phyloP scores from a whole-genome alignment of 30 jellyfish, hydroid and myxozoan species.

The Clytia hemisphaerica region DNA sequence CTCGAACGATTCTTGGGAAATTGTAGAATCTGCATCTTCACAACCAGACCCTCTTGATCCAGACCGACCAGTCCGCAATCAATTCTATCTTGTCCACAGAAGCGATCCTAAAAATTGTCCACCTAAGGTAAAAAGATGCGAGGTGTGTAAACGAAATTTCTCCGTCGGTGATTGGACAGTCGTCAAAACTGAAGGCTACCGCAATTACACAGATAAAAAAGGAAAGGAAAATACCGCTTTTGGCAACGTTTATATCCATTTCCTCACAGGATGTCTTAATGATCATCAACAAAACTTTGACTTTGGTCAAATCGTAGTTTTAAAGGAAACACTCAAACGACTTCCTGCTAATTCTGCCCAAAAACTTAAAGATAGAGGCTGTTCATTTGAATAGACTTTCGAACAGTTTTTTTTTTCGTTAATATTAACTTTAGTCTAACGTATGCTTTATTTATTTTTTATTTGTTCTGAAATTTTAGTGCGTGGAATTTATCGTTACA shows the following conservation, averaged over 20 bases:
- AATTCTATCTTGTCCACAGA: background rate
- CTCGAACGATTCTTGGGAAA: background rate
- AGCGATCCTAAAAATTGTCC: background rate
- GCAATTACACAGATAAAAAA: background rate
- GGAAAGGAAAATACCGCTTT: background rate
- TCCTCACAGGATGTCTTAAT: background rate
- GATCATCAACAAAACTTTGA: constrained; percentile 8
- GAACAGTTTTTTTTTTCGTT: too few relatives aligned
- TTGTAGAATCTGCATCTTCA: background rate
- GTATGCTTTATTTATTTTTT: too few relatives aligned
- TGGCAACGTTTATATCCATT: constrained; percentile 5
- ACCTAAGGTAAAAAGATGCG: background rate
- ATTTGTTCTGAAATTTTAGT: too few relatives aligned
- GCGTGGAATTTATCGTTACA: too few relatives aligned
- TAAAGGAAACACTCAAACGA: background rate
- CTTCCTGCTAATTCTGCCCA: background rate
- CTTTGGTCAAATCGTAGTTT: background rate
- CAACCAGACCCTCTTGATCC: background rate
- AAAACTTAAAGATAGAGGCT: background rate
- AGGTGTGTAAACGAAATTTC: background rate
- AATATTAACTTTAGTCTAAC: too few relatives aligned
- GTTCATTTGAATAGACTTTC: background rate
- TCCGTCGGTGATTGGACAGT: background rate
- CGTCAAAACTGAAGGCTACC: background rate
- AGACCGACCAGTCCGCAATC: background rate